Conservation (phyloP, 2,113 vertebrate genomes). For the Verasper variegatus region DNA sequence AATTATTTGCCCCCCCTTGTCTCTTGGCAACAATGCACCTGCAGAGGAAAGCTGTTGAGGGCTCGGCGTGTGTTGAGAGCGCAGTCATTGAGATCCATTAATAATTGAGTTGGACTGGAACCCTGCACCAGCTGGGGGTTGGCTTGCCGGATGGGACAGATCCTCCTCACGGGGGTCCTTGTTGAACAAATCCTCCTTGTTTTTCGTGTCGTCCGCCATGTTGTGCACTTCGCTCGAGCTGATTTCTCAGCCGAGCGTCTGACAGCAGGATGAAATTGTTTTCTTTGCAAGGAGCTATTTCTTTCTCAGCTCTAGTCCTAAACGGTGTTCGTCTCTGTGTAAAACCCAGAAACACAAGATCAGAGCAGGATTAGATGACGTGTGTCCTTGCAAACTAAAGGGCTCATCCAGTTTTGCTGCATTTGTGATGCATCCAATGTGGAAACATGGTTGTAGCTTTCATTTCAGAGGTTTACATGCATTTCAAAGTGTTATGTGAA, state of each 20-base stretch:
- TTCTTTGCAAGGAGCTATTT: constrained; percentile 19
- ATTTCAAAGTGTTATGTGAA: background rate
- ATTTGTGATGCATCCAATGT: background rate
- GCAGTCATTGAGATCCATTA: constrained; percentile 73
- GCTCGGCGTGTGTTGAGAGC: constrained; percentile 42
- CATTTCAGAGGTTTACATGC: background rate
- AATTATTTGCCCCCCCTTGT: constrained; percentile 64
- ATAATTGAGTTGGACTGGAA: constrained; percentile 79
- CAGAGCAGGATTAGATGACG: constrained; percentile 18
- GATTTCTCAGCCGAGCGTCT: background rate
- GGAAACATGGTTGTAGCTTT: background rate
- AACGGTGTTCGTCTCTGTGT: constrained; percentile 29
- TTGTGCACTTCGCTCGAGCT: background rate
- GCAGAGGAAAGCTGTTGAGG: constrained; percentile 67
- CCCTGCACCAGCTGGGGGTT: constrained; percentile 65
- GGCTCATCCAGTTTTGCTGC: background rate
- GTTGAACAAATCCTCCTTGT: constrained; percentile 16
- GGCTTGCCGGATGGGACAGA: constrained; percentile 31
- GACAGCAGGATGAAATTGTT: constrained; percentile 1
- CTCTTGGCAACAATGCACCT: constrained; percentile 76
- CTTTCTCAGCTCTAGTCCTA: constrained; percentile 19
- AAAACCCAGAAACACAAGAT: constrained; percentile 35
- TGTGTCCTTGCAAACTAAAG: background rate
- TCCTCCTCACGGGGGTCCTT: constrained; percentile 35
- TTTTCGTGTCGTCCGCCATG: background rate